These are phyloP conservation scores for Amphiprion clarkii DNA, from an alignment of 2,797 vertebrate species.

Conservation along the genomic window DNA sequence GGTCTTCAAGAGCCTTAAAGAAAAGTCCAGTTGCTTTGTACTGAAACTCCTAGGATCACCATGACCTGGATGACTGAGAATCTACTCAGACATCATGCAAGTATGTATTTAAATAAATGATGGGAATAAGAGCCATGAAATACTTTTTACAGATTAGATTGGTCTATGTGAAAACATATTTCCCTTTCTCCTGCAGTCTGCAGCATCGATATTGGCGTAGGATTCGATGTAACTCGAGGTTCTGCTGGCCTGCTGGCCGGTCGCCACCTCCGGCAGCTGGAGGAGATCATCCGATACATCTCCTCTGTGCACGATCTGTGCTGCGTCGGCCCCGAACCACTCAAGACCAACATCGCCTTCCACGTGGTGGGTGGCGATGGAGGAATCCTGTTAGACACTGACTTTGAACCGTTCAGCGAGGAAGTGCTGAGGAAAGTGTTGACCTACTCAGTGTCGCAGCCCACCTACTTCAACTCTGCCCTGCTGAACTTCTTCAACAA, in stretches of 20 bases:
- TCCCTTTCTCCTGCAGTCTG: slow-evolving; percentile 73
- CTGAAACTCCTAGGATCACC: too few relatives aligned
- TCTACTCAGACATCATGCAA: too few relatives aligned
- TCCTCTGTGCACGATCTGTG: slow-evolving; percentile 76
- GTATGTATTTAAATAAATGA: too few relatives aligned
- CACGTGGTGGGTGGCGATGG: slow-evolving; percentile 60
- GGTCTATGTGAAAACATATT: not conserved
- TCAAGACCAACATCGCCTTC: slow-evolving; percentile 77
- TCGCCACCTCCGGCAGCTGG: slow-evolving; percentile 71
- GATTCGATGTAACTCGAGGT: slow-evolving; percentile 83
- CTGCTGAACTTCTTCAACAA: slow-evolving; percentile 80
- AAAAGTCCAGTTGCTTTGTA: too few relatives aligned
- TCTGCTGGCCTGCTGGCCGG: slow-evolving; percentile 34
- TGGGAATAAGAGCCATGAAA: too few relatives aligned
- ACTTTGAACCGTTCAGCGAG: slow-evolving; percentile 80
- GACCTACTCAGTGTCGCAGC: slow-evolving; percentile 37
- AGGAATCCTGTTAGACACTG: slow-evolving; percentile 72
- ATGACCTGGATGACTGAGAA: too few relatives aligned
- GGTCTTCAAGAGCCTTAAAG: too few relatives aligned
- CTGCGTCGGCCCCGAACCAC: slow-evolving; percentile 46
- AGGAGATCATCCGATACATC: slow-evolving; percentile 72
- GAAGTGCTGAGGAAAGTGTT: slow-evolving; percentile 80
- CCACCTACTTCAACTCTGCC: slow-evolving; percentile 76
- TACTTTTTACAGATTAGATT: too few relatives aligned
- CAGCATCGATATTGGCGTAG: slow-evolving; percentile 83